phyloP scores from a whole-genome alignment of 2,113 vertebrate genomes.

The Dipodomys stephensi region DNA sequence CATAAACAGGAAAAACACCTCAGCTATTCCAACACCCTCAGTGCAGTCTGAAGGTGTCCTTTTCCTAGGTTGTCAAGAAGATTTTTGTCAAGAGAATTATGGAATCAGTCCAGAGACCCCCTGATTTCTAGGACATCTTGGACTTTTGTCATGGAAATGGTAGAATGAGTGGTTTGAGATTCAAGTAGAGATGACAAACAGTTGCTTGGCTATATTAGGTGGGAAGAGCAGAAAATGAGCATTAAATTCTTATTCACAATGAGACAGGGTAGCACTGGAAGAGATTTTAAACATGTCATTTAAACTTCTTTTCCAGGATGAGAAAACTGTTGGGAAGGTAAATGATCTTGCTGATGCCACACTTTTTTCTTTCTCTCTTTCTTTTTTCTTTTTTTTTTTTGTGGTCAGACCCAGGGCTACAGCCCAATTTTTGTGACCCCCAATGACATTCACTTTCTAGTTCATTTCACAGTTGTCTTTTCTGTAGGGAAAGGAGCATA shows the following conservation, averaged over 20 bases:
- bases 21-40: neutral
- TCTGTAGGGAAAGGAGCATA: neutral
- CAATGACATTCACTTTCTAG: neutral
- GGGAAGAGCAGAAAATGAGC: neutral
- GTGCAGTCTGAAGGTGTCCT: neutral
- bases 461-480: neutral
- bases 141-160: neutral
- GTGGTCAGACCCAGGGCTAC: neutral
- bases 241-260: constrained; percentile 5
- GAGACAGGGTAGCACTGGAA: neutral
- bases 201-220: neutral
- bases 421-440: neutral
- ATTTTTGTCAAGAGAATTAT: constrained; percentile 24
- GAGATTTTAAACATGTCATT: neutral
- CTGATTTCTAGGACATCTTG: constrained; percentile 23
- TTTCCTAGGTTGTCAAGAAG: constrained; percentile 25
- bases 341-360: neutral
- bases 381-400: neutral
- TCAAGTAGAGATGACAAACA: neutral
- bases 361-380: neutral
- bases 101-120: neutral
- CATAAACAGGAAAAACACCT: constrained; percentile 10
- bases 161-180: neutral
- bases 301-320: neutral
- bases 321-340: constrained; percentile 11